Evolutionary conservation across 2,113 vertebrate species (phyloP).

Genomic region (Onychorhynchus coronatus): DNA sequence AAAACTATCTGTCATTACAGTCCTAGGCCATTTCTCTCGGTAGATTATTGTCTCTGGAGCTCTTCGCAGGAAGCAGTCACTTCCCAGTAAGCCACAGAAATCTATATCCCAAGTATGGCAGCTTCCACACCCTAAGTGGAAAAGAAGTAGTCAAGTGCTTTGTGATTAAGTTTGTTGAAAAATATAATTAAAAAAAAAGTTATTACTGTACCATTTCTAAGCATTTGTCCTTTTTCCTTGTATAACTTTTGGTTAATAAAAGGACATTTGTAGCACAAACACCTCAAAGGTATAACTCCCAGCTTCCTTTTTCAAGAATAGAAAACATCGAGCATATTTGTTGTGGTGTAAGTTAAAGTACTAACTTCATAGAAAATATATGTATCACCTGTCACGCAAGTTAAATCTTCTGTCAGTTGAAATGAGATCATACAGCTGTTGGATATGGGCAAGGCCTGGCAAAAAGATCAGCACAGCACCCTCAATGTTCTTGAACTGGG

Average conservation of each 20-base stretch:
- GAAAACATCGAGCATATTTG: not conserved
- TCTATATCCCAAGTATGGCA: not conserved
- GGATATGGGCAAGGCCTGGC: slow-evolving; percentile 94
- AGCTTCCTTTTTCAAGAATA: not conserved
- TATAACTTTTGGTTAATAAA: not conserved
- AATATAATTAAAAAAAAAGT: not conserved
- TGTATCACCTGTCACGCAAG: slow-evolving; percentile 79
- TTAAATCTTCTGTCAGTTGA: slow-evolving; percentile 89
- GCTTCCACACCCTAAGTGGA: not conserved
- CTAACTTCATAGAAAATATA: not conserved
- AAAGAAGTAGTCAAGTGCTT: not conserved
- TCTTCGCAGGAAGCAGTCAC: not conserved
- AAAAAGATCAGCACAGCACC: slow-evolving; percentile 93
- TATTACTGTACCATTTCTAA: not conserved
- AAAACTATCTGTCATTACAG: not conserved
- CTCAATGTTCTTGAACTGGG: slow-evolving; percentile 85
- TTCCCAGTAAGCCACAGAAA: not conserved
- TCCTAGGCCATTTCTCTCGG: not conserved
- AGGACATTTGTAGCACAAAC: not conserved
- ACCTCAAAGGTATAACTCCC: not conserved
- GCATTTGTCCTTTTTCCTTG: not conserved
- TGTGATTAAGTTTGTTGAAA: not conserved
- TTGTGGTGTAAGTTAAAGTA: not conserved
- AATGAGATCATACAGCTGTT: slow-evolving; percentile 89
- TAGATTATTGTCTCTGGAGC: not conserved